phyloP scores from a whole-genome alignment of 2,113 vertebrate species.

The Apteryx mantelli region DNA sequence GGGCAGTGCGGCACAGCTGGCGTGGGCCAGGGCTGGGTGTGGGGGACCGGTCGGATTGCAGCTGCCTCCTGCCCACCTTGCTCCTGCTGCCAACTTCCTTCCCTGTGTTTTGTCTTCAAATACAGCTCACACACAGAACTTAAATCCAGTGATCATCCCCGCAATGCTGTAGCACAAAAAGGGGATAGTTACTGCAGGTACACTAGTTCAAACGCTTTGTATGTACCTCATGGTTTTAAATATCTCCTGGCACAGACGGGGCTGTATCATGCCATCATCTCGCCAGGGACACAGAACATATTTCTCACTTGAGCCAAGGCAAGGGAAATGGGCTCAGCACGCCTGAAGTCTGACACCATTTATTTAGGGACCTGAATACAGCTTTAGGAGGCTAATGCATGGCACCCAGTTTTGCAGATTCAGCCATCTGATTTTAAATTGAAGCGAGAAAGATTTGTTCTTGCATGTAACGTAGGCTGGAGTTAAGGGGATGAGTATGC shows the following conservation, averaged over 20 bases:
- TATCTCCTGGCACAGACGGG: neutral
- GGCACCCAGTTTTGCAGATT: neutral
- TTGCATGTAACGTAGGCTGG: neutral
- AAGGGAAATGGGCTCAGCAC: neutral
- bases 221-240: accelerated
- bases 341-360: neutral
- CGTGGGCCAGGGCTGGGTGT: no score
- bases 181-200: neutral
- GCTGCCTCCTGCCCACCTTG: no score
- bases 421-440: neutral
- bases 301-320: neutral
- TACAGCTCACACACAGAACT: neutral
- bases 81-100: neutral
- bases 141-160: neutral
- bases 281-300: accelerated
- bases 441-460: neutral
- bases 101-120: neutral
- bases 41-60: no score
- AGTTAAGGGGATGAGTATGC: no score
- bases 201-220: accelerated
- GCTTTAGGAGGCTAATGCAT: neutral
- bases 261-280: neutral
- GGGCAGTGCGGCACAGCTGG: no score
- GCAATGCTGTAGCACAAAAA: accelerated
- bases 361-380: neutral